Conservation (phyloP, 2,113 vertebrate genomes). For the Podilymbus podiceps region DNA sequence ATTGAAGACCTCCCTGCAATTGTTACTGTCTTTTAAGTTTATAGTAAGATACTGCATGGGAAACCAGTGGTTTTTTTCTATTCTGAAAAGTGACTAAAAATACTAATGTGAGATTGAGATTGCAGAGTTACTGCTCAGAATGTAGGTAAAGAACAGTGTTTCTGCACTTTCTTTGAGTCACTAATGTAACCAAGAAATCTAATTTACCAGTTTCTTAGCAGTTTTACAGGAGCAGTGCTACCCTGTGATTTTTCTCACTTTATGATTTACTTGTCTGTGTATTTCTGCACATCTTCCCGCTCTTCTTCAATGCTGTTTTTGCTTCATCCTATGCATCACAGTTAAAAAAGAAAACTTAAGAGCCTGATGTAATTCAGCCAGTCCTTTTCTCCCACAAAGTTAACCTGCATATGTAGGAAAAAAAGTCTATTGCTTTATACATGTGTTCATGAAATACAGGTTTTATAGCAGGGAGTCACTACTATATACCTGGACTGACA, state of each 20-base stretch:
- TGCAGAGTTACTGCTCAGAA: neutral
- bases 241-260: neutral
- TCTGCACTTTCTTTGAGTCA: neutral
- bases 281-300: neutral
- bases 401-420: neutral
- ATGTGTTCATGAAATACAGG: neutral
- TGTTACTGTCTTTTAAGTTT: neutral
- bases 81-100: neutral
- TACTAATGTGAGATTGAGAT: neutral
- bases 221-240: conserved; percentile 7
- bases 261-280: neutral
- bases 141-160: neutral
- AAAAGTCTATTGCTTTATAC: neutral
- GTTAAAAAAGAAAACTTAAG: neutral
- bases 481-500: neutral
- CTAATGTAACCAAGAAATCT: neutral
- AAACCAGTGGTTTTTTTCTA: neutral
- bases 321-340: neutral
- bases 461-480: neutral
- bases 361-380: neutral
- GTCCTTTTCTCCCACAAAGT: neutral
- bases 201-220: neutral
- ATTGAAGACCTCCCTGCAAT: neutral
- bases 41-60: neutral
- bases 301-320: neutral